These are phyloP conservation scores for Conistra vaccinii DNA, from an alignment of 2,888 invertebrate genomes.

Conservation along the genomic window DNA sequence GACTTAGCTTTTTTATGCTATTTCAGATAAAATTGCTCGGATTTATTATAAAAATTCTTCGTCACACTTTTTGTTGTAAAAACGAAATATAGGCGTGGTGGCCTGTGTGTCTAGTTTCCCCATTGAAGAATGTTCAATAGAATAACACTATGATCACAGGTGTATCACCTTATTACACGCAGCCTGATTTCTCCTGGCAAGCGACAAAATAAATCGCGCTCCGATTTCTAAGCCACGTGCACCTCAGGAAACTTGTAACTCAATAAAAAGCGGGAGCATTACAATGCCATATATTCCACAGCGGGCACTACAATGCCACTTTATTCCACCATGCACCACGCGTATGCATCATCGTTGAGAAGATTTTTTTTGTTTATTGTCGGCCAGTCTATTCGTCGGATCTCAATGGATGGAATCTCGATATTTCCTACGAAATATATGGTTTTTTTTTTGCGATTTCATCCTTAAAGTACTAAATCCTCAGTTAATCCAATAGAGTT, in stretches of 20 bases:
- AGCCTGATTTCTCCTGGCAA: conserved; percentile 41
- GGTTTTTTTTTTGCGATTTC: too few relatives aligned
- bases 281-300: background rate
- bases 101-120: background rate
- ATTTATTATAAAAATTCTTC: background rate
- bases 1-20: background rate
- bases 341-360: too few relatives aligned
- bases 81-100: background rate
- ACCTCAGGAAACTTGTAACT: conserved; percentile 16
- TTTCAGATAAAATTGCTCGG: background rate
- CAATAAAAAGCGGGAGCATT: conserved; percentile 2
- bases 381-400: too few relatives aligned
- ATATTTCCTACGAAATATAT: too few relatives aligned
- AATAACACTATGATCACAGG: background rate
- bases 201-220: conserved; percentile 35
- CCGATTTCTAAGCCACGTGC: conserved; percentile 48
- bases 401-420: too few relatives aligned
- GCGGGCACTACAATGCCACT: background rate
- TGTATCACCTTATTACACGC: conserved; percentile 7
- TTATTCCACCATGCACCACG: too few relatives aligned
- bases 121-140: background rate
- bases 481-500: too few relatives aligned
- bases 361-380: too few relatives aligned
- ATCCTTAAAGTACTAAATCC: too few relatives aligned
- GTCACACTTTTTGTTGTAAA: background rate